Base-by-base conservation (phyloP, 2,888 invertebrate species). In the Catocala fraxini region DNA sequence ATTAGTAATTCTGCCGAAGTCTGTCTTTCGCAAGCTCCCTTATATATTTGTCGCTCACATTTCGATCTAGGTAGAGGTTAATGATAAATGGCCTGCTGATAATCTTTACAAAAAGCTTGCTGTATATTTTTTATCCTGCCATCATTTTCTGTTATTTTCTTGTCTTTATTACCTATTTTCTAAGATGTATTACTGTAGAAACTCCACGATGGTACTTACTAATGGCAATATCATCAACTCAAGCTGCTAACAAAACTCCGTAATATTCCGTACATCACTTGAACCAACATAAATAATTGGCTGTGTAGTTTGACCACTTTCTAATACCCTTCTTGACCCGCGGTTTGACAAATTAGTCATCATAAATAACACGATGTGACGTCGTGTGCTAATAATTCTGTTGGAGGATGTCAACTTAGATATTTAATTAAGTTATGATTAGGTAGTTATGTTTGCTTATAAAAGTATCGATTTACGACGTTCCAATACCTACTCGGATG, bases 1-100 rank as follows among this genome's bases (percentile, higher is more conserved):
- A 76, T 73, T 69, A 73, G 39, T 48, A 57, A 73, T 73, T 69
- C 59, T 41, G 33, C 25, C 41, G 33, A 68, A 57, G 54, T 58
- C 53, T 57, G 62, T 15, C 56, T 61, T 52, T 57, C 15, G 12
- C 59, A 15, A 59, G 65, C 57, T 62, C 57, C 49, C 51, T 61
- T 63, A 56, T 63, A 61, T 61, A 71, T 71, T 62, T 62, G 57
- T 55, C 47, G 34, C 42, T 59, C 35, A 52, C 46, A 46, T 59
- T 53, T 65, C 35, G 45, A 52, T 54, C 35, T 51, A 52, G 60
- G 56, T 63, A 58, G 54, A 64, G 13, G 34, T 56, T 60, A n/a
- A 47, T 47, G 56, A 49, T 52, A 59, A 71, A 60, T 62, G 6
- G 6, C 35, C 9, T 7, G 35, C 35, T 7, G 9, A 39, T 39